These are phyloP conservation scores for Drosophila littoralis DNA, from an alignment of 1,140 invertebrate genomes.

Conservation along the genomic window DNA sequence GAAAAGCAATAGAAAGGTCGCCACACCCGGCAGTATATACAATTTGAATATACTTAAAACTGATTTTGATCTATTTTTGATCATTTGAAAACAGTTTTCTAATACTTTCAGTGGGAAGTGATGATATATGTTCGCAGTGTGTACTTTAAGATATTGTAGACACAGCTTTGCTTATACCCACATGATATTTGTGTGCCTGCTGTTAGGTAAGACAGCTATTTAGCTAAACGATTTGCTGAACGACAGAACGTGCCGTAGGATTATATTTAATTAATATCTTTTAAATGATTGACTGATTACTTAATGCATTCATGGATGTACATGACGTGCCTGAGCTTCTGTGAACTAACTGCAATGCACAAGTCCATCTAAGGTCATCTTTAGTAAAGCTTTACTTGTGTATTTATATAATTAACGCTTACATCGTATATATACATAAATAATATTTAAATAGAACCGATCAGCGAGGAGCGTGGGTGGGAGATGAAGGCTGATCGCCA, in stretches of 20 bases:
- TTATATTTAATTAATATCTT: constrained; percentile 5
- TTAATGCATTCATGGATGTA: constrained; percentile 16
- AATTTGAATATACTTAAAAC: neutral
- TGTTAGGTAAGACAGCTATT: constrained; percentile 10
- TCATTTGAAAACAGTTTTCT: too few relatives aligned
- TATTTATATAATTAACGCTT: too few relatives aligned
- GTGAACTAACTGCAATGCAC: constrained; percentile 17
- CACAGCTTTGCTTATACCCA: too few relatives aligned
- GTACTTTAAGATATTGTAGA: too few relatives aligned
- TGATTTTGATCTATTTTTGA: neutral
- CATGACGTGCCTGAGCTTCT: constrained; percentile 16
- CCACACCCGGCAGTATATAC: neutral
- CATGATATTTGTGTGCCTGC: neutral
- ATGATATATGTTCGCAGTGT: too few relatives aligned
- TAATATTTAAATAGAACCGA: too few relatives aligned
- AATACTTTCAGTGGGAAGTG: too few relatives aligned
- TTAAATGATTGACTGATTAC: constrained; percentile 10
- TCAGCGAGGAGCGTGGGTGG: too few relatives aligned
- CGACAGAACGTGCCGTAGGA: constrained; percentile 5
- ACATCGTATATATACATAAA: too few relatives aligned
- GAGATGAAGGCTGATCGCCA: too few relatives aligned
- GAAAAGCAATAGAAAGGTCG: too few relatives aligned
- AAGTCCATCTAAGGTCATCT: neutral
- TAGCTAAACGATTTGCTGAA: constrained; percentile 5
- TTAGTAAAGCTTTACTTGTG: neutral